Base-by-base conservation (phyloP, 2,113 vertebrate species). In the Paralichthys olivaceus region DNA sequence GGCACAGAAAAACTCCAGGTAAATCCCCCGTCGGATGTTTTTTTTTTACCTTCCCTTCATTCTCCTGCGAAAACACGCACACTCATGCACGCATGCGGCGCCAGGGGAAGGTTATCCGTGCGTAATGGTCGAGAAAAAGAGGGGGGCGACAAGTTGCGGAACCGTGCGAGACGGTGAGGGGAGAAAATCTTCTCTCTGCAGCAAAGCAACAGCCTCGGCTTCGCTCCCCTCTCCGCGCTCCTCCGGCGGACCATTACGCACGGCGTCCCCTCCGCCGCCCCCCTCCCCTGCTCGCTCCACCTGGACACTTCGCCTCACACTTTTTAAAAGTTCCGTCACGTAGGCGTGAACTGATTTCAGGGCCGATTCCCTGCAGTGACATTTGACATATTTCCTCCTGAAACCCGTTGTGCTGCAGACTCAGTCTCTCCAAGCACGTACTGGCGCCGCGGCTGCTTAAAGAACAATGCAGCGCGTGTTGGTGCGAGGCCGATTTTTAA, bases 1-100 rank as follows among this genome's bases (percentile, higher is more conserved):
- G 97, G 17, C 97, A 98, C 93, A 92, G 96, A 53, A 96, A 95
- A 79, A 97, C 96, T 90, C 87, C 96, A 95, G 97, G 97, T 97
- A 80, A 91, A 91, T 85, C 11, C 11, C 8, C 17, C 17, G 45
- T 5, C 13, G 7, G 14, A 2, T 28, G 13, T 28, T 64, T 67
- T 2, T 0, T 29, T 34, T 34, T 9, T 34, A 37, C 34, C 43
- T 17, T 17, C 12, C 55, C 74, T 67, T 7, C 29, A 2, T 61
- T 45, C 25, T 12, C 45, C n/a, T 47, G 72, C 58, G 2, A 72
- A 56, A 70, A 78, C 58, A 19, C 72, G 23, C 72, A 12, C 45
- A 20, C 58, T 5, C 71, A 14, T 11, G 29, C 73, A 13, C 57
- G 40, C 67, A 56, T n/a, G 49, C 72, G 5, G 13, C 59, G 77